Evolutionary conservation across 2,797 vertebrate genomes (phyloP).

Genomic region (Strix occidentalis): DNA sequence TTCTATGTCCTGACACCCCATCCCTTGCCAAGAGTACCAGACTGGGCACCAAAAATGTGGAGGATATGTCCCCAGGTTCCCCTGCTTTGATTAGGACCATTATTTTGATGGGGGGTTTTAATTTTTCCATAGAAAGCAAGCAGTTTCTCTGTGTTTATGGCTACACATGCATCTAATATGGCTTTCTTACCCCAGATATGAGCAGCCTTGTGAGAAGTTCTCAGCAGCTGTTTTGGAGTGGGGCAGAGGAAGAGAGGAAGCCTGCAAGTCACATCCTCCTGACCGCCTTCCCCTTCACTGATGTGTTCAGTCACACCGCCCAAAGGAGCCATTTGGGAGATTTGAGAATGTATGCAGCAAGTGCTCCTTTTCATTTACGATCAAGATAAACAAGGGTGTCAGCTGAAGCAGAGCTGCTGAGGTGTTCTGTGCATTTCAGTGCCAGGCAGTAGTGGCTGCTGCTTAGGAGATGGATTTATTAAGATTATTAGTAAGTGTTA

Average conservation of each 20-base stretch:
- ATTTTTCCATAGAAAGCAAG: background rate
- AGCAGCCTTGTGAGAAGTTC: background rate
- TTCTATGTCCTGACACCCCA: background rate
- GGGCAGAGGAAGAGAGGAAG: background rate
- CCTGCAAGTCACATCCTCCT: slow-evolving; percentile 8
- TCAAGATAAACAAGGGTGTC: background rate
- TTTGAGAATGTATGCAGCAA: background rate
- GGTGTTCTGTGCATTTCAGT: background rate
- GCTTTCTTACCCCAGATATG: background rate
- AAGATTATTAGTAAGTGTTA: slow-evolving; percentile 60
- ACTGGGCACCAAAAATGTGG: background rate
- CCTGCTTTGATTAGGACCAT: background rate
- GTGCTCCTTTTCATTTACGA: background rate
- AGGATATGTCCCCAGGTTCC: background rate
- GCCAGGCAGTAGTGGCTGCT: slow-evolving; percentile 46
- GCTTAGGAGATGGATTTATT: slow-evolving; percentile 60
- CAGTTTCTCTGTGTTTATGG: background rate
- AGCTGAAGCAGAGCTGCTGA: slow-evolving; percentile 26
- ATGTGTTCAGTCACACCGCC: background rate
- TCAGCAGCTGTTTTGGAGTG: background rate
- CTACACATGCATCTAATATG: background rate
- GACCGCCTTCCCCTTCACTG: background rate
- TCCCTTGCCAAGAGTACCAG: background rate
- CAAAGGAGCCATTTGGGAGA: background rate
- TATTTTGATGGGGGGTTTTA: background rate